phyloP scores from a whole-genome alignment of 1,140 invertebrate genomes.

The Bradysia coprophila region DNA sequence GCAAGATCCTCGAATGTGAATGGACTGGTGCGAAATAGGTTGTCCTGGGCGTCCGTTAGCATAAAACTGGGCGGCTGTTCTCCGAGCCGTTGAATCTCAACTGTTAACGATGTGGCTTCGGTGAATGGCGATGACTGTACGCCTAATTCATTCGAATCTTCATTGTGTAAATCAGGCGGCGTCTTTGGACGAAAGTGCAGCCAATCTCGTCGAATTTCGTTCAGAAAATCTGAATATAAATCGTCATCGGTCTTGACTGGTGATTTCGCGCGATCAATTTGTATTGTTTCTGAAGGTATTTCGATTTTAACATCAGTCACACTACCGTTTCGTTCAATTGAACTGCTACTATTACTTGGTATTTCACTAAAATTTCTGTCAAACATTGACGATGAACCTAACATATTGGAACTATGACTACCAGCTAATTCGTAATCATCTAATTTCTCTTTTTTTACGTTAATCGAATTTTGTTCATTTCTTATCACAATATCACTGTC shows the following conservation, averaged over 20 bases:
- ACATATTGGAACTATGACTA: background rate
- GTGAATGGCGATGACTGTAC: constrained; percentile 25
- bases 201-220: constrained; percentile 26
- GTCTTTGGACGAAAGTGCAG: constrained; percentile 61
- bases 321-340: background rate
- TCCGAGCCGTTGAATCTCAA: constrained; percentile 27
- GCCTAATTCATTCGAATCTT: constrained; percentile 15
- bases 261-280: background rate
- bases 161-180: constrained; percentile 23
- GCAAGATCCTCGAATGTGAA: background rate
- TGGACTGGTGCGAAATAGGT: constrained; percentile 1
- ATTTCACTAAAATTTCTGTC: too few species aligned
- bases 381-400: background rate
- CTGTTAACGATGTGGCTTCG: constrained; percentile 31
- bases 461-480: constrained; percentile 1
- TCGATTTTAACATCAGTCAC: too few species aligned
- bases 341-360: too few species aligned
- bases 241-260: constrained; percentile 1
- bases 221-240: constrained; percentile 16
- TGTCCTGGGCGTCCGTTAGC: background rate
- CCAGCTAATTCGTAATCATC: background rate
- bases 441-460: background rate
- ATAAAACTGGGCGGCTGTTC: constrained; percentile 1
- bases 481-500: constrained; percentile 1
- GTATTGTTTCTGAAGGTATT: background rate